These are phyloP conservation scores for Triplophysa bombifrons DNA, from an alignment of 2,797 vertebrate species.

Conservation along the genomic window DNA sequence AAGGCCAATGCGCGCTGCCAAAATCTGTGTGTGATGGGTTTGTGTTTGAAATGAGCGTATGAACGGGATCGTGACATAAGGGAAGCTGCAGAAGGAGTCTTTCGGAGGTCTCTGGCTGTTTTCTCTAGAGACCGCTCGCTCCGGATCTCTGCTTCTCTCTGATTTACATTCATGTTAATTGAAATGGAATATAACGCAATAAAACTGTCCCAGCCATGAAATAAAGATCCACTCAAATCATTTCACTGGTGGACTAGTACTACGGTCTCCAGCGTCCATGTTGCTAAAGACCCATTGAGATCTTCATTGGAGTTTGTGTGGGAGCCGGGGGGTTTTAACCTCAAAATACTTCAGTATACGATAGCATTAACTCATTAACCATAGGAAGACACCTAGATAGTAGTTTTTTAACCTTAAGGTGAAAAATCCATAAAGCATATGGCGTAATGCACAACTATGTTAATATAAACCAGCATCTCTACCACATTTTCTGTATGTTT, in stretches of 20 bases:
- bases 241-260: constrained; percentile 4
- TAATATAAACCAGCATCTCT: no score
- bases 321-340: no score
- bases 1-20: no score
- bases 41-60: no score
- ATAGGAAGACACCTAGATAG: no score
- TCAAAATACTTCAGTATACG: no score
- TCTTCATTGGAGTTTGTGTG: not conserved
- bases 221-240: constrained; percentile 31
- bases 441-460: no score
- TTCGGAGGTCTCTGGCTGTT: not conserved
- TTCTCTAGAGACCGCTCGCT: not conserved
- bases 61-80: not conserved
- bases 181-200: constrained; percentile 32
- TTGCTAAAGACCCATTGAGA: not conserved
- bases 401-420: no score
- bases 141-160: not conserved
- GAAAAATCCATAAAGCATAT: no score
- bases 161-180: constrained; percentile 31
- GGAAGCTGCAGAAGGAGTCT: not conserved
- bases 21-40: no score
- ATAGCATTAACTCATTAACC: no score
- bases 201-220: constrained; percentile 29
- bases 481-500: no score
- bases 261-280: not conserved